A percentile compares a stretch with the other conserved stretches of the same genome.
Evolutionary conservation across 2,797 vertebrate species (phyloP).

Genomic region (Fratercula arctica): DNA sequence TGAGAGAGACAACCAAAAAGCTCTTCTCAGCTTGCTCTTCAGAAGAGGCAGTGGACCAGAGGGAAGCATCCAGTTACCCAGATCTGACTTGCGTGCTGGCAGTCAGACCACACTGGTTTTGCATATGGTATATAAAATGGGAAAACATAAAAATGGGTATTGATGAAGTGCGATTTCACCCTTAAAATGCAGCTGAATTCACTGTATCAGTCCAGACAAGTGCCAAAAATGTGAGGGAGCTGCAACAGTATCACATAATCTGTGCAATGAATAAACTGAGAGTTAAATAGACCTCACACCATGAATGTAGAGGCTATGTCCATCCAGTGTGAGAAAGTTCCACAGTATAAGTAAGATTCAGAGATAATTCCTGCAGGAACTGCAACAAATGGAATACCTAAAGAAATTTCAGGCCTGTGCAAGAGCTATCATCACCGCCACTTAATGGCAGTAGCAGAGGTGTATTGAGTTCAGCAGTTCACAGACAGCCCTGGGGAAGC

Average conservation of each 20-base stretch:
- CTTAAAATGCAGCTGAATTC: constrained; percentile 3
- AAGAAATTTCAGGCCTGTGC: neutral
- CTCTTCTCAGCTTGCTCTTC: neutral
- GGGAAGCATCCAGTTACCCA: neutral
- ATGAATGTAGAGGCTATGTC: neutral
- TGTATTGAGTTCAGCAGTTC: neutral
- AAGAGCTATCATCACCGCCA: neutral
- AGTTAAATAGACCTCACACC: neutral
- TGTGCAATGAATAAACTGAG: neutral
- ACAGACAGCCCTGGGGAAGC: neutral
- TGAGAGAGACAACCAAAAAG: neutral
- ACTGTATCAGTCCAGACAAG: neutral
- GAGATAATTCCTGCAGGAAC: neutral
- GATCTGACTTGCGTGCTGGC: neutral
- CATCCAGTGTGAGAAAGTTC: neutral
- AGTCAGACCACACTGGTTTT: constrained; percentile 7
- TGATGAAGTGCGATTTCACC: constrained; percentile 16
- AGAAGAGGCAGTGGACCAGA: neutral
- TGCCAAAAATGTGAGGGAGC: constrained; percentile 20
- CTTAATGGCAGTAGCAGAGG: neutral
- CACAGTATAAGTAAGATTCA: neutral
- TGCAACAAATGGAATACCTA: neutral
- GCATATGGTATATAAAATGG: constrained; percentile 7
- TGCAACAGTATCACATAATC: neutral
- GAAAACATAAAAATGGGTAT: neutral